Evolutionary conservation across 2,113 vertebrate genomes (phyloP).

Genomic region (Hydropotes inermis): DNA sequence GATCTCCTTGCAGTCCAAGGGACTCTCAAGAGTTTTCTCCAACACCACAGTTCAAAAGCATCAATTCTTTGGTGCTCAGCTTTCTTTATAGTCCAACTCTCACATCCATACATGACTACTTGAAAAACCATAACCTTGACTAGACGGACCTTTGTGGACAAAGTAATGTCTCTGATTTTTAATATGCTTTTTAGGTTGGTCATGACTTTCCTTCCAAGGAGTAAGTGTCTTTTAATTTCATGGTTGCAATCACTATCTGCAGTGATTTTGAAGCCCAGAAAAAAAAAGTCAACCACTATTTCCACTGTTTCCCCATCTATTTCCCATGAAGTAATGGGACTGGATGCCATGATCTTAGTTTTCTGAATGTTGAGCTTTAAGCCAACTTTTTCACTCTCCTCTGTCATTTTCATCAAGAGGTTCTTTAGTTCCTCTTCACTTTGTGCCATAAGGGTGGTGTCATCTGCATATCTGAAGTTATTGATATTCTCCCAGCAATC

Average conservation of each 20-base stretch:
- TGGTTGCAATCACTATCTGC: not conserved
- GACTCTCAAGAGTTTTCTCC: not conserved
- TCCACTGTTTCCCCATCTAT: not conserved
- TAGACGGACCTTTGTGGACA: not conserved
- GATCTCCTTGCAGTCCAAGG: not conserved
- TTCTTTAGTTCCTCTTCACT: not conserved
- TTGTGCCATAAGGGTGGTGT: not conserved
- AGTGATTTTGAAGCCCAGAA: fast-evolving
- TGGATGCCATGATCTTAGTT: fast-evolving
- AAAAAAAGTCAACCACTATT: not conserved
- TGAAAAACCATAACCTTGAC: not conserved
- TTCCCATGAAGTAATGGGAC: not conserved
- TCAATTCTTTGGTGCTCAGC: not conserved
- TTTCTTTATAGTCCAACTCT: not conserved
- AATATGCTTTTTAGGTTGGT: not conserved
- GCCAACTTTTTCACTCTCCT: not conserved
- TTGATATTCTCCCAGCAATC: fast-evolving
- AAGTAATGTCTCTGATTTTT: not conserved
- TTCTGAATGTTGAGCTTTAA: not conserved
- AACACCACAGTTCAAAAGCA: not conserved
- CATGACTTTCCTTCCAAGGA: not conserved
- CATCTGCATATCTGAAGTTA: not conserved
- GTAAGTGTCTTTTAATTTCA: not conserved
- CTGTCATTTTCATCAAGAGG: not conserved
- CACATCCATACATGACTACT: not conserved